Percentiles rank a stretch among this genome's conserved stretches.
These are phyloP conservation scores for Onchidella celtica DNA, from an alignment of 2,888 invertebrate genomes.

Conservation along the genomic window DNA sequence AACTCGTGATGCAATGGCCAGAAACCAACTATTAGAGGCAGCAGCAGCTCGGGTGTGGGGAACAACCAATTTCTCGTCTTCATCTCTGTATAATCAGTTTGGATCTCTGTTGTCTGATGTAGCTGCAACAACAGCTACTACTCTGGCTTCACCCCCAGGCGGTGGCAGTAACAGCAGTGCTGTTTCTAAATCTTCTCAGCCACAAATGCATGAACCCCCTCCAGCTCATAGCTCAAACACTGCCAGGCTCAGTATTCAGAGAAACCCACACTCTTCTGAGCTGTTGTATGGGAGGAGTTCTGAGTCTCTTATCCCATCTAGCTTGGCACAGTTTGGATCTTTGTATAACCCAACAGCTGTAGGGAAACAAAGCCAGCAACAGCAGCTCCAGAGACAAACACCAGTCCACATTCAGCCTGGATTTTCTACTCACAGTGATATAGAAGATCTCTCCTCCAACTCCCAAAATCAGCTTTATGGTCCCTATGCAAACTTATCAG, in stretches of 20 bases:
- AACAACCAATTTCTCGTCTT: conserved; percentile 60
- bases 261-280: conserved; percentile 62
- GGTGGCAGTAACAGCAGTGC: not conserved
- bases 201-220: conserved; percentile 63
- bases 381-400: conserved; percentile 28
- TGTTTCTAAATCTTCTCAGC: conserved; percentile 49
- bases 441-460: conserved; percentile 56
- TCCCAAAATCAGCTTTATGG: conserved; percentile 52
- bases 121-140: not conserved
- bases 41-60: conserved; percentile 45
- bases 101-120: conserved; percentile 44
- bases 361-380: conserved; percentile 29
- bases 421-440: conserved; percentile 49
- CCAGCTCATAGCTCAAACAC: conserved; percentile 73
- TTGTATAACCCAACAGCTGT: conserved; percentile 24
- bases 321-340: conserved; percentile 29
- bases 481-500: conserved; percentile 50
- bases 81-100: conserved; percentile 55
- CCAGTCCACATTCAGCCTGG: conserved; percentile 47
- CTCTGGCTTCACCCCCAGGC: conserved; percentile 19
- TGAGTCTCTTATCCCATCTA: conserved; percentile 29
- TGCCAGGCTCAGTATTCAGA: conserved; percentile 61
- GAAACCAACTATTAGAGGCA: conserved; percentile 39
- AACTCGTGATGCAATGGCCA: conserved; percentile 7
- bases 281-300: conserved; percentile 28